phyloP scores from a whole-genome alignment of 2,797 vertebrate genomes.

The Paratrypauchen microcephalus region DNA sequence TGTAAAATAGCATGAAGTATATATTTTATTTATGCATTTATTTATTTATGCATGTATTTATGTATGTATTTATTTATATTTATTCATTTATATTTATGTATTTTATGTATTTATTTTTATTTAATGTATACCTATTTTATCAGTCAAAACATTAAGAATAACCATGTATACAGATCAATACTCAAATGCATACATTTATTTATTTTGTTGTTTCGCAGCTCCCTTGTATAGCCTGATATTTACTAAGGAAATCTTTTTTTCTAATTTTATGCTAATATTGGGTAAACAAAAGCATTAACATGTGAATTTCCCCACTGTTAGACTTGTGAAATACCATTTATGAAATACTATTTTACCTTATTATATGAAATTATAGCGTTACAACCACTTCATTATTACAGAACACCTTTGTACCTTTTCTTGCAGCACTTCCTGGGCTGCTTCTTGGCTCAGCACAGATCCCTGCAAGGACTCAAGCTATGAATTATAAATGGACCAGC shows the following conservation, averaged over 20 bases:
- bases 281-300: neutral
- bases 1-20: too few relatives aligned
- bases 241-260: neutral
- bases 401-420: conserved; percentile 42
- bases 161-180: too few relatives aligned
- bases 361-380: neutral
- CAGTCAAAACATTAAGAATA: too few relatives aligned
- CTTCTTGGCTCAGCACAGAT: conserved; percentile 60
- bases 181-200: neutral
- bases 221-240: too few relatives aligned
- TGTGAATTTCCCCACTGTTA: neutral
- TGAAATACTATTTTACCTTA: neutral
- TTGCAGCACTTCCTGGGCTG: conserved; percentile 39
- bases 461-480: conserved; percentile 54
- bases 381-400: neutral
- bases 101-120: too few relatives aligned
- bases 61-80: too few relatives aligned
- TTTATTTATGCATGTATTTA: too few relatives aligned
- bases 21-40: too few relatives aligned
- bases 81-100: too few relatives aligned
- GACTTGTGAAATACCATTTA: neutral
- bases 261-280: neutral
- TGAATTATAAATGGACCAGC: conserved; percentile 78
- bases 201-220: too few relatives aligned
- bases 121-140: too few relatives aligned